Evolutionary conservation across 30 jellyfish, hydroid and myxozoan genomes (phyloP), one percentile per base, ranked within the genome.

Genomic region (Sanderia malayensis): DNA sequence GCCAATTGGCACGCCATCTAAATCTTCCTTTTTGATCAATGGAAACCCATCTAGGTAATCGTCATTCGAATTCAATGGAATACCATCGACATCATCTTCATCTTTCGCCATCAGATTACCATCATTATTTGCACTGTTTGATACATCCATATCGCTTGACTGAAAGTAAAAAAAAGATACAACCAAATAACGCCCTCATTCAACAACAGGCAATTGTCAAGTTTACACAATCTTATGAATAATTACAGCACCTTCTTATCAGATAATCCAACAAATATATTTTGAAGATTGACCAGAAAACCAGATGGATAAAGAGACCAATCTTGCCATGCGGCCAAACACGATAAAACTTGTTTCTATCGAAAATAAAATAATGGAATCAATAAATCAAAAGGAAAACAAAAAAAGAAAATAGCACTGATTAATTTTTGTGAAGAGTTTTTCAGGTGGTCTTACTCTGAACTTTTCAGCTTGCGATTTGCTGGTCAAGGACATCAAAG

Each of bases 261-360:
- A 8, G 96, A 45, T 46, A 90, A 44, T 13, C 98, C 98, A 58
- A 90, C 98, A 52, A 90, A 90, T 0, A 88, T 77, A 71, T 92
- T 92, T 46, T 92, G 99, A 47, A 92, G 55, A 28, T 85, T 74
- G 64, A 85, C 80, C 29, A 92, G 87, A 76, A 76, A 92, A 58
- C 94, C 99, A 41, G 99, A 96, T 44, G 92, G 94, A 60, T 85
- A 92, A 11, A 92, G 32, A 4, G 96, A 85, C 99, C 99, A 92
- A 55, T 92, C 96, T 68, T 92, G 99, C 99, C 99, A 92, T 0
- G 99, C 99, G 63, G 96, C 95, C 61, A 92, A 80, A 47, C 99
- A 92, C 11, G 99, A 75, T 55, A 92, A 44, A 18, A 92, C 96
- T 81, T 85, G 96, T 68, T 92, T 92, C 99, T 92, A 63, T 44